These are phyloP conservation scores for Cotesia vestalis DNA, from an alignment of 1,140 invertebrate species.

Conservation along the genomic window DNA sequence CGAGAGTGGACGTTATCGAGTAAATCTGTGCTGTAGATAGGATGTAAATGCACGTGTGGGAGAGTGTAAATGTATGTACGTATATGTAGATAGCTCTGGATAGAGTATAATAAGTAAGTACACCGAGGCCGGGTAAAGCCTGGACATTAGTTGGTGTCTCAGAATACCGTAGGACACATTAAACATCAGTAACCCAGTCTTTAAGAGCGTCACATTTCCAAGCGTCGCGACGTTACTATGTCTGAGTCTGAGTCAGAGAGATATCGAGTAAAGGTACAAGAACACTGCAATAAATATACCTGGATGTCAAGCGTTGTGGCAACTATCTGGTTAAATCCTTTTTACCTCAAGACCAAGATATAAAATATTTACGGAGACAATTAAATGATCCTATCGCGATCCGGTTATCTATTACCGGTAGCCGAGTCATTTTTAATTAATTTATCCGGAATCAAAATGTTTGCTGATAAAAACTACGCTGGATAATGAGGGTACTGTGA, in stretches of 20 bases:
- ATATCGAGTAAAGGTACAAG: conserved; percentile 6
- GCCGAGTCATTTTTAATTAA: no score
- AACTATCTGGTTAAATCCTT: no score
- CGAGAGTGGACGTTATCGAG: conserved; percentile 31
- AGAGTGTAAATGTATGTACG: background rate
- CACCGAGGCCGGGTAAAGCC: conserved; percentile 40
- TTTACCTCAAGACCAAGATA: background rate
- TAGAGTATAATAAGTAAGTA: conserved; percentile 35
- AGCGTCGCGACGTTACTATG: conserved; percentile 42
- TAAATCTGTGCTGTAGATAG: conserved; percentile 15
- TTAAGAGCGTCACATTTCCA: conserved; percentile 43
- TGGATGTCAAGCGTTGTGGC: conserved; percentile 8
- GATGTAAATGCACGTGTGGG: no score
- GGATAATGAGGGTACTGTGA: no score
- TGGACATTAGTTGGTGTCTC: conserved; percentile 63
- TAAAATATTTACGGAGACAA: conserved; percentile 3
- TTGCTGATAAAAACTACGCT: no score
- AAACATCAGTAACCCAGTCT: conserved; percentile 60
- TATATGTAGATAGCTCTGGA: conserved; percentile 16
- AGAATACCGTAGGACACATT: conserved; percentile 60
- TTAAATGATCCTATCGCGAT: no score
- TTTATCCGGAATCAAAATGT: no score
- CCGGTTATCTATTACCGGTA: no score
- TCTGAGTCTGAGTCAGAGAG: conserved; percentile 15
- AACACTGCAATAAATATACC: conserved; percentile 16